phyloP scores from a whole-genome alignment of 2,113 vertebrate genomes.

The Sakesphorus luctuosus region DNA sequence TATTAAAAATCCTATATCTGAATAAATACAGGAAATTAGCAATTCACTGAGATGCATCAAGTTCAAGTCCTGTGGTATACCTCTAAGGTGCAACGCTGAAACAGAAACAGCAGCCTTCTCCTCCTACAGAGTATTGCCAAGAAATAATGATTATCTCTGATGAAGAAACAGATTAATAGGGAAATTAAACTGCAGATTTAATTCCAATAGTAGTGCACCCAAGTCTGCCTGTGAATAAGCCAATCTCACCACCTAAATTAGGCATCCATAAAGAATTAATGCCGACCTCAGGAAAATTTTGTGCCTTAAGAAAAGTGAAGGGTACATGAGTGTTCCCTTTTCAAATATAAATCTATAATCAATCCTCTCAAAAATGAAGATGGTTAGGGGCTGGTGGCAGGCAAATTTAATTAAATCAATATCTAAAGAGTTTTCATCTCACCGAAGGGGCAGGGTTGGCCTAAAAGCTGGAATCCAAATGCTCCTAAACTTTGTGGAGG shows the following conservation, averaged over 20 bases:
- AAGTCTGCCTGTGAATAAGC: background rate
- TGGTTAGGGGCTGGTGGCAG: background rate
- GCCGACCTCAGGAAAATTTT: background rate
- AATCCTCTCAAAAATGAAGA: background rate
- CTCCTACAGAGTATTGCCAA: background rate
- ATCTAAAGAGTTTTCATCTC: background rate
- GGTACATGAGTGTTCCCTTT: background rate
- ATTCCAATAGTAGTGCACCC: background rate
- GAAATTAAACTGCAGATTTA: conserved; percentile 34
- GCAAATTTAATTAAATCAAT: background rate
- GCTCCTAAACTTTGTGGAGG: background rate
- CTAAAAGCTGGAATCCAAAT: background rate
- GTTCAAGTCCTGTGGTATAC: background rate
- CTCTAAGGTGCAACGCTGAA: background rate
- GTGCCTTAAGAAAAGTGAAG: background rate
- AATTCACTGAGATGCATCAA: background rate
- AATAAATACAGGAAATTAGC: background rate
- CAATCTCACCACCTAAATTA: conserved; percentile 22
- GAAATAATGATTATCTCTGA: conserved; percentile 9
- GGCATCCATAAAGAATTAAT: background rate
- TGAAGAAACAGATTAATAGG: conserved; percentile 47
- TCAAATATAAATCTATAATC: background rate
- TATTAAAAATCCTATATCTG: background rate
- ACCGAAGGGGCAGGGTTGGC: background rate
- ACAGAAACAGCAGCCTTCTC: background rate